Percentiles rank a stretch among this genome's conserved stretches.
phyloP scores from a whole-genome alignment of 2,113 vertebrate species.

The Oncorhynchus clarkii region DNA sequence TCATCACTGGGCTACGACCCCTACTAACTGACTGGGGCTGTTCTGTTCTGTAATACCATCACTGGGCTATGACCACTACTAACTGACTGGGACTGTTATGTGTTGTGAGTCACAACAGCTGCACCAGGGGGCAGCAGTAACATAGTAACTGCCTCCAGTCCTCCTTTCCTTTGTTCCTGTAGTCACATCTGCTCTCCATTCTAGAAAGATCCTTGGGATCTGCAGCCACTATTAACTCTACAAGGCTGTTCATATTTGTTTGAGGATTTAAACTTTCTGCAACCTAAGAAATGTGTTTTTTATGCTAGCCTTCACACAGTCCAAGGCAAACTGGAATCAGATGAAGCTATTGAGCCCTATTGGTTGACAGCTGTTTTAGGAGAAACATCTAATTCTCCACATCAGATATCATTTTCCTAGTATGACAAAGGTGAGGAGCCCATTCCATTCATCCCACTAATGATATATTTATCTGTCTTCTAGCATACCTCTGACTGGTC shows the following conservation, averaged over 20 bases:
- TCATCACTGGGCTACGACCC: too few relatives aligned
- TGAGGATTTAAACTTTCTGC: constrained; percentile 11
- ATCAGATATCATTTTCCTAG: not conserved
- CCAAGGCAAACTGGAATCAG: not conserved
- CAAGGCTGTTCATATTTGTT: constrained; percentile 17
- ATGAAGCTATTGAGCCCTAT: not conserved
- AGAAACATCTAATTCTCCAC: not conserved
- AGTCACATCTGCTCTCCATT: constrained; percentile 48
- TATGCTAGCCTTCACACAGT: not conserved
- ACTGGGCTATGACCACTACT: not conserved
- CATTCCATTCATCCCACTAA: not conserved
- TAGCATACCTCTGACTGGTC: too few relatives aligned
- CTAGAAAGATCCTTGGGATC: constrained; percentile 37
- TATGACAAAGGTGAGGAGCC: not conserved
- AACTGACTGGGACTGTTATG: not conserved
- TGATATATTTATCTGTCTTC: not conserved
- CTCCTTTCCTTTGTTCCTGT: constrained; percentile 39
- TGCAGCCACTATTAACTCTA: constrained; percentile 27
- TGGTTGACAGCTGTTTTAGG: not conserved
- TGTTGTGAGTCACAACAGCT: too few relatives aligned
- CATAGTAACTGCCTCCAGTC: constrained; percentile 1
- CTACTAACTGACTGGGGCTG: too few relatives aligned
- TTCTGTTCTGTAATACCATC: not conserved
- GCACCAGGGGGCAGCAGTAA: constrained; percentile 42
- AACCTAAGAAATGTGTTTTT: constrained; percentile 24